Conservation (phyloP, 2,888 invertebrate species). For the Lamellibrachia satsuma region DNA sequence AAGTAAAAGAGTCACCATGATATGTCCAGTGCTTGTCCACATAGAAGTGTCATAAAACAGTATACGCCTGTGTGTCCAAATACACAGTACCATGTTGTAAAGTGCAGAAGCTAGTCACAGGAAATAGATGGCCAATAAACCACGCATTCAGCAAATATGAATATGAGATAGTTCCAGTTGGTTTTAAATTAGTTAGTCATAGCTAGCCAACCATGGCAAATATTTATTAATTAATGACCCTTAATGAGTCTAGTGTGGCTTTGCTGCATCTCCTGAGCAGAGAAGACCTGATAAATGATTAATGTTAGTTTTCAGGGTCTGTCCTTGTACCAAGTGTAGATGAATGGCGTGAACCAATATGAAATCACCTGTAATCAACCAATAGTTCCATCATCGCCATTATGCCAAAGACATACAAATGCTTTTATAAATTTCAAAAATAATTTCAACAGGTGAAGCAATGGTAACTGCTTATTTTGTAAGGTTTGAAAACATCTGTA, state of each 20-base stretch:
- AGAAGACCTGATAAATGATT: conserved; percentile 10
- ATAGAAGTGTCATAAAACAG: too few relatives aligned
- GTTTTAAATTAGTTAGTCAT: neutral
- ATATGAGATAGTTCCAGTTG: neutral
- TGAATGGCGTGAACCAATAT: neutral
- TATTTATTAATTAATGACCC: neutral
- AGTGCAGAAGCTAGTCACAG: neutral
- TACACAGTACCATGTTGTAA: neutral
- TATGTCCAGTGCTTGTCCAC: too few relatives aligned
- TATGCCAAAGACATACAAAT: neutral
- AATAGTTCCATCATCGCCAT: neutral
- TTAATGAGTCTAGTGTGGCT: neutral
- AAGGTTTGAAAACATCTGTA: neutral
- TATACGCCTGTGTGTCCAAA: neutral
- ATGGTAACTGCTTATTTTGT: neutral
- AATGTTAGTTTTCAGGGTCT: neutral
- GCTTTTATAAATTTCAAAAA: neutral
- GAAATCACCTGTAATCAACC: neutral
- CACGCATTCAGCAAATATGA: neutral
- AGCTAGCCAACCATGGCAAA: neutral
- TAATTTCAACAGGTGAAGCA: neutral
- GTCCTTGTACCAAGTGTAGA: neutral
- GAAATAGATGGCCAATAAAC: neutral
- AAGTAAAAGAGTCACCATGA: too few relatives aligned
- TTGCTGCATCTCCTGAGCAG: neutral